Percentiles rank a stretch among this genome's conserved stretches.
phyloP scores from a whole-genome alignment of 2,113 vertebrate genomes.

The Fregetta grallaria region DNA sequence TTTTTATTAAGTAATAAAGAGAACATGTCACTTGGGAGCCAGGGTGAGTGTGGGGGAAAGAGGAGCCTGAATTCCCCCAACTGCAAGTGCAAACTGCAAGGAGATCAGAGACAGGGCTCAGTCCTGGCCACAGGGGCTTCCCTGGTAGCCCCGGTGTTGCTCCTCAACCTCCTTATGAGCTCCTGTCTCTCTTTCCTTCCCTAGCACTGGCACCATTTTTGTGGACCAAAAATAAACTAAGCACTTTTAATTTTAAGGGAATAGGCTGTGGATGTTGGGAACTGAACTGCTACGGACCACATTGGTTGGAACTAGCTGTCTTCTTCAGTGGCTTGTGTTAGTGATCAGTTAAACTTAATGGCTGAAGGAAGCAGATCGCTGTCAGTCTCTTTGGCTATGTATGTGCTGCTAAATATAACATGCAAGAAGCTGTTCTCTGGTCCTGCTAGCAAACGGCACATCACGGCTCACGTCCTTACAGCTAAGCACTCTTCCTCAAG shows the following conservation, averaged over 20 bases:
- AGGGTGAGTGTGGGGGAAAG: rapidly evolving
- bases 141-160: background rate
- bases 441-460: background rate
- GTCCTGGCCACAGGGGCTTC: background rate
- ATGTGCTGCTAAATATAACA: background rate
- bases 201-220: background rate
- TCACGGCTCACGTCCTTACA: background rate
- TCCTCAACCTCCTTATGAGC: background rate
- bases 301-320: background rate
- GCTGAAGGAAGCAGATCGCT: background rate
- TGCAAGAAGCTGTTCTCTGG: background rate
- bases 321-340: background rate
- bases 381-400: background rate
- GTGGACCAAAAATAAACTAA: background rate
- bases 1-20: background rate
- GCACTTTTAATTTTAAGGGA: background rate
- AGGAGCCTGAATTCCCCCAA: background rate
- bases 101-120: background rate
- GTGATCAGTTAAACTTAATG: background rate
- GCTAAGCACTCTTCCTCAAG: background rate
- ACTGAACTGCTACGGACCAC: background rate
- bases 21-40: background rate
- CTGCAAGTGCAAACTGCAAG: background rate
- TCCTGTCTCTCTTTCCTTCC: background rate
- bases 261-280: background rate